These are phyloP conservation scores for Mormyrus iriodes DNA, from an alignment of 2,113 vertebrate species.

Conservation along the genomic window DNA sequence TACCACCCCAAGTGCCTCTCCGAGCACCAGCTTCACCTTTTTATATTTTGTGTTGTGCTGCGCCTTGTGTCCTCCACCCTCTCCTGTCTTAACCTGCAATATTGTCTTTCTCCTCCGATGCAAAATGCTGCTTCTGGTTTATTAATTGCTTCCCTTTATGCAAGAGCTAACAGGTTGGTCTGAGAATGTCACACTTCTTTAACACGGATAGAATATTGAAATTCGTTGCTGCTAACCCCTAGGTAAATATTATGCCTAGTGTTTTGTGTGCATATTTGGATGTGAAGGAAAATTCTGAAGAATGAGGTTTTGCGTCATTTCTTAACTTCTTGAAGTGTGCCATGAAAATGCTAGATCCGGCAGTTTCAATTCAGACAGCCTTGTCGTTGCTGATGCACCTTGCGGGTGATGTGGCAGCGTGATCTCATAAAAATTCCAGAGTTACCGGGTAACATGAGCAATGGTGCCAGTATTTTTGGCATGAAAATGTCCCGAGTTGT, in stretches of 20 bases:
- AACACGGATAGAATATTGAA: not conserved
- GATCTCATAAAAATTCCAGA: not conserved
- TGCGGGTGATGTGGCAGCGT: not conserved
- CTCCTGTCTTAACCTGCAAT: not conserved
- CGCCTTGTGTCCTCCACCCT: not conserved
- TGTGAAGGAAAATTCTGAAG: not conserved
- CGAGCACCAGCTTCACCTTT: not conserved
- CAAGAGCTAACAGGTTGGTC: slow-evolving; percentile 91
- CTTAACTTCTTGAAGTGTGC: not conserved
- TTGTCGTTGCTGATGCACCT: not conserved
- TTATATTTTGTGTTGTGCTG: not conserved
- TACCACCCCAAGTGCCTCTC: not conserved
- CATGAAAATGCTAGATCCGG: not conserved
- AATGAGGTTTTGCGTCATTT: not conserved
- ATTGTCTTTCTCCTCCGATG: slow-evolving; percentile 37
- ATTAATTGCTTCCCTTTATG: slow-evolving; percentile 69
- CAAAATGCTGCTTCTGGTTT: slow-evolving; percentile 69
- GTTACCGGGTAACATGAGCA: not conserved
- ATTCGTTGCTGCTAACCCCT: not conserved
- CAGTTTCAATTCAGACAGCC: not conserved
- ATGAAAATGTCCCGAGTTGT: not conserved
- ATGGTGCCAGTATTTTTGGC: not conserved
- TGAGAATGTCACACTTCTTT: slow-evolving; percentile 32
- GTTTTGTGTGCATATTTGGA: not conserved
- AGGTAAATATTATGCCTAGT: not conserved